A percentile compares a stretch with the other conserved stretches of the same genome.
Evolutionary conservation across 2,888 invertebrate genomes (phyloP).

Genomic region (Hemithea aestivaria): DNA sequence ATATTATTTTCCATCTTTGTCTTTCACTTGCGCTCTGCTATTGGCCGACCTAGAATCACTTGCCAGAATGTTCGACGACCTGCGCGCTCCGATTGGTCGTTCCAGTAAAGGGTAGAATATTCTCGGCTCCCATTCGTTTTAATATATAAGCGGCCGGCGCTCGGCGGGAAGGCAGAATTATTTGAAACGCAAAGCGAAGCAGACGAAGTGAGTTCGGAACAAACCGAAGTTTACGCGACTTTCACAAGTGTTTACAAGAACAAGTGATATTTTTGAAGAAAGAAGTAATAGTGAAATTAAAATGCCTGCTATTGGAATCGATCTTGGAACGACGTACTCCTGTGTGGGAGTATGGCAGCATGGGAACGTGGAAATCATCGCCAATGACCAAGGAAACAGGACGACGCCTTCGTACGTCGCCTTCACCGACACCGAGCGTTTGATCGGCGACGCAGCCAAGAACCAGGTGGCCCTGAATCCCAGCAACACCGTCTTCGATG

Average conservation of each 20-base stretch:
- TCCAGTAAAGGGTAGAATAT: constrained; percentile 39
- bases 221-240: constrained; percentile 37
- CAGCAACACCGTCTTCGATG: constrained; percentile 85
- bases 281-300: too few relatives aligned
- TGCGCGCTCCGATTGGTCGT: constrained; percentile 40
- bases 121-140: constrained; percentile 46
- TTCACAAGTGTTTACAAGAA: constrained; percentile 21
- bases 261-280: constrained; percentile 9
- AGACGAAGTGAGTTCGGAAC: constrained; percentile 46
- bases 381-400: constrained; percentile 83
- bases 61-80: constrained; percentile 44
- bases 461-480: constrained; percentile 87
- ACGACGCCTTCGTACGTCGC: constrained; percentile 88
- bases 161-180: constrained; percentile 53
- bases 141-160: constrained; percentile 44
- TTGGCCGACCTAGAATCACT: constrained; percentile 33
- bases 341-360: constrained; percentile 79
- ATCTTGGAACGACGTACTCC: constrained; percentile 78
- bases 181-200: constrained; percentile 55
- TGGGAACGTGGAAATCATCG: constrained; percentile 87
- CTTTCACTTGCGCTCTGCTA: constrained; percentile 21
- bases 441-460: constrained; percentile 85
- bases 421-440: constrained; percentile 83
- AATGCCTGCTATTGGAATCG: constrained; percentile 78
- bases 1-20: constrained; percentile 27